Base-by-base conservation (phyloP, 2,113 vertebrate genomes). In the Aythya baeri region DNA sequence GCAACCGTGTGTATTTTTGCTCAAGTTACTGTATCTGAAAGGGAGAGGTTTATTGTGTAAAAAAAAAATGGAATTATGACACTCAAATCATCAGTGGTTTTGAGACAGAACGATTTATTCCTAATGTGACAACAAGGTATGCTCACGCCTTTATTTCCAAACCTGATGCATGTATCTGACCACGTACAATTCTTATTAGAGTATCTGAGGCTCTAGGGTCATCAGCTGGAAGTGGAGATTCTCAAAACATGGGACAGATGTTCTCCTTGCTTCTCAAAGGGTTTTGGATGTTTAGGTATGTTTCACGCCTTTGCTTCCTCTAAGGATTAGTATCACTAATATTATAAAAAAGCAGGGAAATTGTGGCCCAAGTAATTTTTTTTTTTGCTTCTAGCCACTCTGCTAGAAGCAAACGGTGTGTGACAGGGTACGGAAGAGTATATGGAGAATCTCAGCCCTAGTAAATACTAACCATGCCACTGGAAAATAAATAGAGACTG, bases 401-500 rank as follows among this genome's bases (percentile, higher is more conserved):
- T 67, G 65, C 76, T 78, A 55, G 9, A 71, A 92, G 21, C 41
- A 44, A 87, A 44, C 44, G 62, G 46, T 70, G 15, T 10, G 25
- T 11, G 74, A 88, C 27, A 66, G 86, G 72, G 74, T 72, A 34
- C 15, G 41, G 91, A 65, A 77, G 78, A 86, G 66, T 22, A 10
- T 41, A 66, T 94, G 73, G 80, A 72, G 57, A 85, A 91, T 91
- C 80, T 92, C 86, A 89, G 71, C 88, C 62, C 83, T 71, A 92
- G 88, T 85, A 96, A 96, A 93, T 91, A 94, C 86, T 73, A 82
- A 50, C 93, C 86, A 16, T 91, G 92, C 81, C 81, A 66, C 79
- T 85, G 88, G 91, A 93, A 95, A 97, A 96, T 90, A 95, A 93
- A 97, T 76, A 95, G 91, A 92, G 94, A 91, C 93, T 95, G 95